Base-by-base conservation (phyloP, 2,113 vertebrate species). In the Hyperoodon ampullatus region DNA sequence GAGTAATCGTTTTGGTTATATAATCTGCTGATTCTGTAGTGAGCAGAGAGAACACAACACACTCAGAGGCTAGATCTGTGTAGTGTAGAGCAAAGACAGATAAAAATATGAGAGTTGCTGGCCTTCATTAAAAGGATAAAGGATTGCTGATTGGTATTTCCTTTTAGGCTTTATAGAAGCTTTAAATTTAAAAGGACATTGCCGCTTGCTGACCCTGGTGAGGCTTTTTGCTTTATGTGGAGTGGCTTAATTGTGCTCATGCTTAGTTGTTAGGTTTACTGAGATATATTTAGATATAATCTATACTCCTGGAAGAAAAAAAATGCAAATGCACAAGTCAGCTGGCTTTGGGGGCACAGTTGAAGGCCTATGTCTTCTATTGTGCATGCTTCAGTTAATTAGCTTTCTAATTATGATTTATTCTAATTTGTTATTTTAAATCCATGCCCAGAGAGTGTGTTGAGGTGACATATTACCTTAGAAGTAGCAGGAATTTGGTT, bases 121-220 rank as follows among this genome's bases (percentile, higher is more conserved):
- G 90, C 88, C 96, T 96, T 94, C 95, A 88, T 97, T 96, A 93
- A 96, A 96, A 97, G 92, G 83, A 97, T 93, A 97, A 96, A 97
- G 92, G 55, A 80, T 53, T 96, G 90, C 87, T 96, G 84, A 96
- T 96, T 98, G 88, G 84, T 92, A 93, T 96, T 96, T 97, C 87
- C 92, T 97, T 93, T 90, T 68, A 92, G 83, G 30, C 87, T 98
- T 96, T 92, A 94, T 60, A 74, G 94, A 81, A 66, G 83, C 88
- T 95, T 97, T 97, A 96, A 92, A 97, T 97, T 97, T 93, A 87
- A 96, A 93, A 95, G 92, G 83, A 87, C 90, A 35, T 24, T 63
- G 65, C 66, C 18, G 21, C 92, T 97, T 74, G 42, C 88, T 96
- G 92, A 92, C 72, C 60, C 19, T 71, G 93, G 89, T 39, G 71